These are phyloP conservation scores for Zoanthus sociatus DNA, from an alignment of 92 coral and sea anemone genomes.

Conservation along the genomic window DNA sequence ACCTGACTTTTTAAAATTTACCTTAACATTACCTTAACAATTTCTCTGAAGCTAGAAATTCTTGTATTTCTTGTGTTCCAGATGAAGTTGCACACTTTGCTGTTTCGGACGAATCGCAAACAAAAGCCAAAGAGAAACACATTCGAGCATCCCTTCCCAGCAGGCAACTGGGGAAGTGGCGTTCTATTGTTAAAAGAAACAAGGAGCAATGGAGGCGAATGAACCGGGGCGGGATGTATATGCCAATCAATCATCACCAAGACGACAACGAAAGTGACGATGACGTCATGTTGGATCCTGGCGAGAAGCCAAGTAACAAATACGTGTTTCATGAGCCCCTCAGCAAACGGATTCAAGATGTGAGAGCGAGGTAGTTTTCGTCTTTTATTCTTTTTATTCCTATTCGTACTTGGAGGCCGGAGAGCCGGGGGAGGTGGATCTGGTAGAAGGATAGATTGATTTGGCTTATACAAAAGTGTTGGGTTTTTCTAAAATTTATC, in stretches of 20 bases:
- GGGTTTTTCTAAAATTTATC: too few relatives aligned
- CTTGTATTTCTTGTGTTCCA: not conserved
- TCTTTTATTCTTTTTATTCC: not conserved
- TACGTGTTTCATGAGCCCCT: slow-evolving; percentile 42
- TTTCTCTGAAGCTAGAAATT: not conserved
- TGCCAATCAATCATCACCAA: slow-evolving; percentile 24
- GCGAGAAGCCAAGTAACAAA: slow-evolving; percentile 26
- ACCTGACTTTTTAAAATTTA: too few relatives aligned
- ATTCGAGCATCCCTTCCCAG: slow-evolving; percentile 69
- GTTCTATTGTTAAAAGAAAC: not conserved
- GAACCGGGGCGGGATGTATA: slow-evolving; percentile 19
- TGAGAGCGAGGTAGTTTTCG: not conserved
- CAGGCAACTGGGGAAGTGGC: slow-evolving; percentile 78
- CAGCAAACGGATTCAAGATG: slow-evolving; percentile 11
- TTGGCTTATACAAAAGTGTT: too few relatives aligned
- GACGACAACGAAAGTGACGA: slow-evolving; percentile 68
- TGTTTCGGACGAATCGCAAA: slow-evolving; percentile 9
- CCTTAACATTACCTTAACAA: not conserved
- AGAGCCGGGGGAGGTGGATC: too few relatives aligned
- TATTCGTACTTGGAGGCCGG: too few relatives aligned
- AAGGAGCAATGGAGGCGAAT: slow-evolving; percentile 4
- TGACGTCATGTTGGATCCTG: slow-evolving; percentile 47
- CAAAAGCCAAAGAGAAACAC: slow-evolving; percentile 41
- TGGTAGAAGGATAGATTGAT: too few relatives aligned
- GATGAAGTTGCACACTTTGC: not conserved